A percentile compares a stretch with the other conserved stretches of the same genome.
Conservation (phyloP, 2,113 vertebrate species). For the Pollimyrus isidori region DNA sequence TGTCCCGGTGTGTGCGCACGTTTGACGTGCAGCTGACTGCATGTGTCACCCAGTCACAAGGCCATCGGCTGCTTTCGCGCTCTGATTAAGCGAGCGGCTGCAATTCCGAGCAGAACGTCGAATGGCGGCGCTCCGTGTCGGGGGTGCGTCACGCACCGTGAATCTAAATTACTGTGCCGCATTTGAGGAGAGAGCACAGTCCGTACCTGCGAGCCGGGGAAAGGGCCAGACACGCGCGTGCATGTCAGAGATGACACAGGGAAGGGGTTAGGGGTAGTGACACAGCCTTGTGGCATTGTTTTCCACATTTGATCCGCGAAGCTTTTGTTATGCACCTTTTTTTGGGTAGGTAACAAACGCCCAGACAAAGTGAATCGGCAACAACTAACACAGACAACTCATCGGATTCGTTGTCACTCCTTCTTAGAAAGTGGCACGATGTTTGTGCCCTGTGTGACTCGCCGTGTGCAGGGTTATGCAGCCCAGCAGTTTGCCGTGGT, state of each 20-base stretch:
- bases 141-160: neutral
- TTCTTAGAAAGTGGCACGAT: neutral
- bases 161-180: neutral
- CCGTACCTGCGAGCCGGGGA: neutral
- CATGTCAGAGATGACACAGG: neutral
- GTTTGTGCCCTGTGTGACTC: neutral
- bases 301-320: neutral
- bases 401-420: neutral
- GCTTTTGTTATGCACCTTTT: neutral
- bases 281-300: neutral
- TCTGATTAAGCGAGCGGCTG: neutral
- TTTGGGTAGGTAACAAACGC: neutral
- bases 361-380: neutral
- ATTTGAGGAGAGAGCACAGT: neutral
- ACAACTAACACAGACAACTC: neutral
- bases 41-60: neutral
- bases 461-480: neutral
- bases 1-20: neutral
- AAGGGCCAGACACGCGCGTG: neutral
- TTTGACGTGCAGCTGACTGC: neutral
- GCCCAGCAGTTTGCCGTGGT: neutral
- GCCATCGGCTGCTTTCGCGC: neutral
- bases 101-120: neutral
- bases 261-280: neutral
- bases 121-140: neutral